Base-by-base conservation (phyloP, 1,140 invertebrate species). In the Drosophila sp. region DNA sequence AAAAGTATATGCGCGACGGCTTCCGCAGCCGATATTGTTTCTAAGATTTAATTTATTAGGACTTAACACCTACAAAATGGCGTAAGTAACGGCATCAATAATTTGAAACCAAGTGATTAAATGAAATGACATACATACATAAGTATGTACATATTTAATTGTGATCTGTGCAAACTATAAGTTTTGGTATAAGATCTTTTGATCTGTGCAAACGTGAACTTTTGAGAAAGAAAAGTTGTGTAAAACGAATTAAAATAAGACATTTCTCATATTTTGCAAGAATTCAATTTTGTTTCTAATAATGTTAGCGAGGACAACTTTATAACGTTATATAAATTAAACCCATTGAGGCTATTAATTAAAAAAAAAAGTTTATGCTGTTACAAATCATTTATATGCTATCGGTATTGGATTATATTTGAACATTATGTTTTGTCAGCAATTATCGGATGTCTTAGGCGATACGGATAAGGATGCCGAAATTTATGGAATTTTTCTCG, bases 41-140 rank as follows among this genome's bases (percentile, higher is more conserved):
- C 27, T 50, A 27, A 17, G 17, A 17, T 10, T 50, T 1, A 40
- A 23, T n/a, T 47, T 33, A 50, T 60, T 65, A 74, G 70, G 70
- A 74, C 70, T 55, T 3, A 27, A 63, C 40, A 38, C 40, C 55
- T 17, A 47, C 56, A 76, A 40, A 77, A 84, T 84, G 80, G 60
- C 60, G 80, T 84, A 84, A 80, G 80, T 80, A 61, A 7, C 10
- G 44, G 57, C 10, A 38, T 35, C 2, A 25, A 27, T 11, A 56
- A n/a, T 44, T 30, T 38, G 8, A 8, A 61, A 30, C 17, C 10
- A n/a, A 41, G 1, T 4, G 17, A 41, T 23, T 17, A 57, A n/a
- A 7, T 2, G 17, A 29, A 6, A 55, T 11, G 27, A 30, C 40
- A 4, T 17, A 17, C 17, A 17, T 17, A 17, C 17, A 17, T 17